A percentile compares a stretch with the other conserved stretches of the same genome.
phyloP scores from a whole-genome alignment of 2,113 vertebrate species.

The Nycticorax nycticorax region DNA sequence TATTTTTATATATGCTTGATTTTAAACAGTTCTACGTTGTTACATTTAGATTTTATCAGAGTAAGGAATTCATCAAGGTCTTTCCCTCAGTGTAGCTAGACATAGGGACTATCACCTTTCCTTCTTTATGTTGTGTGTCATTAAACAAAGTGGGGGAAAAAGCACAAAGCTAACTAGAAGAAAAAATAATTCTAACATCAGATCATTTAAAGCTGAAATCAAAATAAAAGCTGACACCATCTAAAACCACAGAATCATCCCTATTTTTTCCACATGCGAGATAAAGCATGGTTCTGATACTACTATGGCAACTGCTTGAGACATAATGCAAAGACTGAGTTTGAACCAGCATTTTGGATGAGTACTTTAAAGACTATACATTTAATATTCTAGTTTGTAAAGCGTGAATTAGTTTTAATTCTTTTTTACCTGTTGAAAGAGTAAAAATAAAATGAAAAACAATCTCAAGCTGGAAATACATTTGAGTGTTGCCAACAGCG shows the following conservation, averaged over 20 bases:
- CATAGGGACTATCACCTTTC: background rate
- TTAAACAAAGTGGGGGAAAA: background rate
- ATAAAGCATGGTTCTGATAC: background rate
- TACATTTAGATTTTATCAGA: background rate
- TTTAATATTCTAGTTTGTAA: background rate
- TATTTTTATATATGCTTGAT: background rate
- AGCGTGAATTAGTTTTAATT: background rate
- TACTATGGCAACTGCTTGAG: background rate
- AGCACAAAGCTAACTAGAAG: background rate
- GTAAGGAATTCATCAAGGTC: background rate
- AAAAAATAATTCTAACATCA: background rate
- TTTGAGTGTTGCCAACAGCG: background rate
- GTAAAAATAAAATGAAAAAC: background rate
- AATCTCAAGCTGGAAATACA: background rate
- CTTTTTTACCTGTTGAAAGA: background rate
- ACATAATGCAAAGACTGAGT: background rate
- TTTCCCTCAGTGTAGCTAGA: background rate
- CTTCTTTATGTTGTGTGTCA: background rate
- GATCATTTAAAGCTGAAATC: background rate
- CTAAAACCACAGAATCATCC: background rate
- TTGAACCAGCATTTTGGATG: background rate
- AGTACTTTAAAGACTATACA: background rate
- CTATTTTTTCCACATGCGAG: background rate
- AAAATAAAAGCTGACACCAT: background rate
- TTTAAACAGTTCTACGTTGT: background rate